Evolutionary conservation across 2,888 invertebrate species (phyloP).

Genomic region (Rotaria sp.): DNA sequence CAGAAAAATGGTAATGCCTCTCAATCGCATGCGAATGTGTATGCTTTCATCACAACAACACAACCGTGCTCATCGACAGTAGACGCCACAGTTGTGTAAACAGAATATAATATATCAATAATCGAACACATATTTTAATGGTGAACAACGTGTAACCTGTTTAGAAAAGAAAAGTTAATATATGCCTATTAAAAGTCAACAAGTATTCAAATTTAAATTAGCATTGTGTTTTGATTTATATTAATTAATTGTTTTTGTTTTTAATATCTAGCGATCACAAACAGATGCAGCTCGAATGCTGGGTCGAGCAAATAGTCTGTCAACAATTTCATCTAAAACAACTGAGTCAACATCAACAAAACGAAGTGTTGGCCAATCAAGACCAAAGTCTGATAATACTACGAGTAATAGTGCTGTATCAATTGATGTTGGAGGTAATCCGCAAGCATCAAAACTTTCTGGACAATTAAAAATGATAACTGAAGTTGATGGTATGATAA

Average conservation of each 20-base stretch:
- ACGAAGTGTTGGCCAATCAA: neutral
- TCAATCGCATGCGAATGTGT: neutral
- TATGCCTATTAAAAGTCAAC: no score
- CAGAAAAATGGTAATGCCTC: neutral
- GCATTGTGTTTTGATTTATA: no score
- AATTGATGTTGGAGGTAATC: neutral
- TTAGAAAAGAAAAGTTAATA: no score
- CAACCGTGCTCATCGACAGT: neutral
- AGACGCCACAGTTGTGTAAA: neutral
- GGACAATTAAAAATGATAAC: neutral
- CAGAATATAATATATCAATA: neutral
- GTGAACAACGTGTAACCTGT: no score
- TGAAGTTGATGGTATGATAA: neutral
- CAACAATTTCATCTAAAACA: no score
- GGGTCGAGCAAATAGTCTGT: no score
- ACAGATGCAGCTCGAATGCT: no score
- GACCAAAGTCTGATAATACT: neutral
- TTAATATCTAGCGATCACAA: no score
- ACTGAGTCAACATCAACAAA: no score
- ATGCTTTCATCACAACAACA: neutral
- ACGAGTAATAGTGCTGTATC: neutral
- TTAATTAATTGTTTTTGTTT: no score
- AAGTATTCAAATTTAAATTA: no score
- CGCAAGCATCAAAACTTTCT: neutral
- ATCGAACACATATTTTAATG: no score